Evolutionary conservation across 2,888 invertebrate genomes (phyloP), one percentile per base, ranked within the genome.

Genomic region (Drosophila phalerata): DNA sequence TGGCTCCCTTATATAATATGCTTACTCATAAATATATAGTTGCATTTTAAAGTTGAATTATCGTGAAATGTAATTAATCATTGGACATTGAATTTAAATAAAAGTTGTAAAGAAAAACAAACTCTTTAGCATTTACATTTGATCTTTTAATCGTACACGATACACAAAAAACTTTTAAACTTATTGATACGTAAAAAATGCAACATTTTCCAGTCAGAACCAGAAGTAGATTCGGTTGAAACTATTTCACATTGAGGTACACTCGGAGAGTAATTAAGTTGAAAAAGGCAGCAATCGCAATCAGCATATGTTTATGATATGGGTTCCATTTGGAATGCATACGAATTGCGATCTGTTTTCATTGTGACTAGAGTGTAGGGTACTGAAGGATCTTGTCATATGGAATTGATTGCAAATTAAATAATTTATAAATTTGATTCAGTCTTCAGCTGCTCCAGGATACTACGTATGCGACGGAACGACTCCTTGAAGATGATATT

Each of bases 381-480:
- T 42, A 15, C 17, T 43, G 13, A n/a, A 42, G 9, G 22, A 49
- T 30, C 17, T 22, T 43, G 57, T 30, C 53, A 40, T 30, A 42
- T 49, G 49, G 34, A 17, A 49, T 17, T 11, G 6, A 13, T 13
- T 49, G 32, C 28, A 47, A 28, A 10, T 19, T 30, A 3, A 28
- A 22, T 52, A 9, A 19, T 47, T 85, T 88, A 92, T 47, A 92
- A 77, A 57, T 92, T 92, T 0, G 92, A 76, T 6, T 76, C 70
- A 9, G 74, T 53, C 13, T 66, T 72, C 25, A 78, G 77, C 25
- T 90, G 77, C n/a, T 91, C 90, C 9, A 92, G 63, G 6, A 93
- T 70, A 8, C 74, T 69, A 53, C 88, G 89, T 1, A 92, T 88
- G 67, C 90, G 86, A 10, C 81, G 80, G 84, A 93, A 91, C 28